These are phyloP conservation scores for Pithys albifrons DNA, from an alignment of 2,113 vertebrate genomes.

Conservation along the genomic window DNA sequence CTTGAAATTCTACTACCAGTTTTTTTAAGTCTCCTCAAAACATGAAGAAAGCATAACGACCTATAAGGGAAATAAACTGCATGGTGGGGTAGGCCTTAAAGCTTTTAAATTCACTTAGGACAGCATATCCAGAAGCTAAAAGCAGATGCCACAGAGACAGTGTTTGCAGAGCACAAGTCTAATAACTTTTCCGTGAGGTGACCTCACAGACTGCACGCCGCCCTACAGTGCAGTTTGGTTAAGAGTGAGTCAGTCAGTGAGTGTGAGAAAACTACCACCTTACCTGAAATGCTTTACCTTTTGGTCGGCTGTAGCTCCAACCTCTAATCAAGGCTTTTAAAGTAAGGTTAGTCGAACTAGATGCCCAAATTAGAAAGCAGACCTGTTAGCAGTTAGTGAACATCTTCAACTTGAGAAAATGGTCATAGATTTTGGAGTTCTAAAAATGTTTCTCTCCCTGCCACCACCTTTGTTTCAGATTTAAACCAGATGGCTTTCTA, in stretches of 20 bases:
- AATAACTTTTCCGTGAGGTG: background rate
- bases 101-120: background rate
- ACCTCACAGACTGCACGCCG: background rate
- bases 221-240: background rate
- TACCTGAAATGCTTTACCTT: background rate
- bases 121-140: background rate
- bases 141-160: background rate
- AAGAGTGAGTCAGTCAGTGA: background rate
- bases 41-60: background rate
- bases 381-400: background rate
- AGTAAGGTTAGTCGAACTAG: background rate
- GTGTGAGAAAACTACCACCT: background rate
- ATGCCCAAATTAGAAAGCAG: background rate
- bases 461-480: background rate
- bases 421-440: background rate
- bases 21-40: background rate
- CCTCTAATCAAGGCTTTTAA: background rate
- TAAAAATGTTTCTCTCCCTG: background rate
- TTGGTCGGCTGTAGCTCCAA: background rate
- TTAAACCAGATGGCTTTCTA: slow-evolving; percentile 18
- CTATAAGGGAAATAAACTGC: background rate
- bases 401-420: background rate
- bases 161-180: background rate
- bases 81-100: background rate
- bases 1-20: background rate